Base-by-base conservation (phyloP, 2,888 invertebrate species). In the Acanthopleura granulata region DNA sequence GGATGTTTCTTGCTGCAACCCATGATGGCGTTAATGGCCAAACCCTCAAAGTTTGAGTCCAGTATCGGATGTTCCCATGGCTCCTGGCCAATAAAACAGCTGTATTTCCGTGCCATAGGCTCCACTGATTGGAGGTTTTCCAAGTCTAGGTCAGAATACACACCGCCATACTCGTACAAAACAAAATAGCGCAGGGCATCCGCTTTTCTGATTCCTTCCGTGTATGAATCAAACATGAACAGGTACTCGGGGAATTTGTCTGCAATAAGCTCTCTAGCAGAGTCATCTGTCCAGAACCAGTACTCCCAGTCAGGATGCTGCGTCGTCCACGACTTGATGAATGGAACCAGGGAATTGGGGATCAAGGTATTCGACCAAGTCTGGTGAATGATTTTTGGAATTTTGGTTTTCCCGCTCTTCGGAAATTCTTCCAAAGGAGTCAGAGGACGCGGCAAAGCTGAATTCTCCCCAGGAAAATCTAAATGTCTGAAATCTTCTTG, bases 251-350 rank as follows among this genome's bases (percentile, higher is more conserved):
- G 86, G 79, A 87, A 87, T 62, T 83, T 81, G 6, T 84, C 83
- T 12, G 79, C 77, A 30, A 90, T 85, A 9, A 90, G 80, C 25
- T 78, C 71, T 51, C 85, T 77, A 4, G 88, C 88, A 78, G 85
- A 87, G 14, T 83, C 82, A 77, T 88, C 87, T 15, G 89, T 89
- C 90, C 90, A 90, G 25, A 90, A 79, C 85, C 86, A 87, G 79
- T 89, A 89, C 72, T 87, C 84, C 88, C 88, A 89, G 29, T 82
- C 86, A 6, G 89, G 89, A 76, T 90, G 85, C 30, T 83, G 78
- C 14, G 79, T 73, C 15, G 78, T 74, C 89, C 89, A 90, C 0
- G 87, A 83, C 75, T 84, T 79, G 25, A 89, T 80, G 88, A 88
- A 89, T 6, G 75, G 76, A 1, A 76, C 76, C 77, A 87, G 80